Evolutionary conservation across 2,797 vertebrate genomes (phyloP).

Genomic region (Anolis apletophallus): DNA sequence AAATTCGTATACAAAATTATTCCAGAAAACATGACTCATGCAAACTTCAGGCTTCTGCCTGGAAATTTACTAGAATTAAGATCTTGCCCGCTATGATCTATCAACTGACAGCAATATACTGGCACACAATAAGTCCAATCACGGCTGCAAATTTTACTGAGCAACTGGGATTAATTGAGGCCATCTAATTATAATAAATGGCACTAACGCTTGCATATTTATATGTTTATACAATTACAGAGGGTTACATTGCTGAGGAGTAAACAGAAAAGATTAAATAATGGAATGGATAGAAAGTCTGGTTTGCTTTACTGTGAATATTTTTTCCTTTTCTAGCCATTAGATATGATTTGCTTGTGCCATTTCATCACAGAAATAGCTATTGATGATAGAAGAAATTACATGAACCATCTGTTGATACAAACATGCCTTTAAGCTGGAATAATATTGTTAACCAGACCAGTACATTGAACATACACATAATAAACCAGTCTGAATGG

Average conservation of each 20-base stretch:
- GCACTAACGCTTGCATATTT: not conserved
- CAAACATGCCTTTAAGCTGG: too few species aligned
- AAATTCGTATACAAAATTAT: fast-evolving
- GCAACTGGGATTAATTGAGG: not conserved
- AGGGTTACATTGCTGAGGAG: not conserved
- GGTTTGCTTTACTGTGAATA: too few species aligned
- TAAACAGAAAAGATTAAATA: not conserved
- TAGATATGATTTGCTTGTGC: too few species aligned
- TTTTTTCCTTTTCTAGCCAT: too few species aligned
- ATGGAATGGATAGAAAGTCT: too few species aligned
- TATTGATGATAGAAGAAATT: too few species aligned
- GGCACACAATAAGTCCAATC: not conserved
- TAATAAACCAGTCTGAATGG: not conserved
- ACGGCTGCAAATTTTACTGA: not conserved
- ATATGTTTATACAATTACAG: not conserved
- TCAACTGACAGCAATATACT: fast-evolving
- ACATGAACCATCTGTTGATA: too few species aligned
- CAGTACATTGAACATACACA: not conserved
- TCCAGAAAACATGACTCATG: not conserved
- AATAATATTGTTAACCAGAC: too few species aligned
- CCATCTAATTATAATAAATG: not conserved
- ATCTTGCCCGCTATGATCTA: not conserved
- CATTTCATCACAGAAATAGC: too few species aligned
- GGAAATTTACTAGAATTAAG: conserved; percentile 2
- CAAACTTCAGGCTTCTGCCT: not conserved